Percentiles rank a stretch among this genome's conserved stretches.
These are phyloP conservation scores for Brachyistius frenatus DNA, from an alignment of 2,113 vertebrate species.

Conservation along the genomic window DNA sequence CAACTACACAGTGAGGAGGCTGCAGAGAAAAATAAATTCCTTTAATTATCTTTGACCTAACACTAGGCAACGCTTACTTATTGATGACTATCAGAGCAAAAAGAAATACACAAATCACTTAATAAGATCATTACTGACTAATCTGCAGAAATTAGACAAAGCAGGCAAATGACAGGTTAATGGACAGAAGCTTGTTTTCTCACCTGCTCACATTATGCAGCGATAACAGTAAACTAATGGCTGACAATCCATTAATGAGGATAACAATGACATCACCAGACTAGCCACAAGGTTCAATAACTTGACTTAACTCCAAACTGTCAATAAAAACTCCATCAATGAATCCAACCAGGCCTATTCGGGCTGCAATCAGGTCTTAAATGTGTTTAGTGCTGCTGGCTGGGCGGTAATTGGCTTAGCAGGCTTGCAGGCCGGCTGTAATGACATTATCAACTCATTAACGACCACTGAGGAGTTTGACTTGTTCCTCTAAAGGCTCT, in stretches of 20 bases:
- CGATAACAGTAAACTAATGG: constrained; percentile 49
- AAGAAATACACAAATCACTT: constrained; percentile 25
- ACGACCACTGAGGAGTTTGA: constrained; percentile 60
- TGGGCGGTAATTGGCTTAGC: constrained; percentile 69
- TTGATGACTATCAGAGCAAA: constrained; percentile 12
- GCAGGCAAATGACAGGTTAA: constrained; percentile 13
- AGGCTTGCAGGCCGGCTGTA: constrained; percentile 62
- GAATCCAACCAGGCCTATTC: constrained; percentile 53
- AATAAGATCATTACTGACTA: not conserved
- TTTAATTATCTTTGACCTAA: constrained; percentile 44
- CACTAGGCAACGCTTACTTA: constrained; percentile 45
- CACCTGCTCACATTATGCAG: constrained; percentile 31
- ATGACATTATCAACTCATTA: constrained; percentile 75
- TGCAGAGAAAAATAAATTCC: constrained; percentile 10
- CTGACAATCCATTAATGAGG: constrained; percentile 30
- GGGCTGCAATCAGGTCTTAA: constrained; percentile 65
- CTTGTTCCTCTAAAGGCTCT: constrained; percentile 40
- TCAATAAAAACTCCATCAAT: constrained; percentile 79
- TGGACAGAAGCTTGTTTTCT: constrained; percentile 14
- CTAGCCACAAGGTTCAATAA: constrained; percentile 60
- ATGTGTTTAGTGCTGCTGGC: constrained; percentile 75
- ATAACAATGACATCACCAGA: constrained; percentile 76
- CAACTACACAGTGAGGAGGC: constrained; percentile 3
- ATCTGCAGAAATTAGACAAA: constrained; percentile 2
- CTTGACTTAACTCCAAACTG: constrained; percentile 70